Evolutionary conservation across 2,113 vertebrate genomes (phyloP), one percentile per base, ranked within the genome.

Genomic region (Alosa alosa): DNA sequence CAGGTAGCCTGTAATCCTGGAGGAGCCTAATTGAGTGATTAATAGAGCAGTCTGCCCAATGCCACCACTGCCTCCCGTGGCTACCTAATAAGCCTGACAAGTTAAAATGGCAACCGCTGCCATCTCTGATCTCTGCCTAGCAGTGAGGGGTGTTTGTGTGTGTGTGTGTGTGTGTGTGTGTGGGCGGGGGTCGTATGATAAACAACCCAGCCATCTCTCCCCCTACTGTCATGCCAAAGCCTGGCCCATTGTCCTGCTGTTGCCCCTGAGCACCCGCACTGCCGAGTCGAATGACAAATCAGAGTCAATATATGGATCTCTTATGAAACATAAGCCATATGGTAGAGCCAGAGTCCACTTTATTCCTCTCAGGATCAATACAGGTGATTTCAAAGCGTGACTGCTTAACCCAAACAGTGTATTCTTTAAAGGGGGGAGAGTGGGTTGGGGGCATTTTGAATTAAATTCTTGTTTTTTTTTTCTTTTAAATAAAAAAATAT

Each of bases 191-290:
- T 39, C 72, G 20, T 36, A 78, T 78, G 36, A 78, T 78, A 78
- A 78, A 39, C 25, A 78, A 78, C 31, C 72, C 31, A 31, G 13
- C 25, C 72, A 39, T 17, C 72, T 15, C 72, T 6, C 72, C 72
- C 25, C 72, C 36, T 31, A 78, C 25, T 78, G 31, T 39, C 72
- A 72, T 72, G 72, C 36, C 72, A 78, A 17, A 39, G 72, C 72
- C 72, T 78, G 11, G 31, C 72, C 17, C 72, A 78, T 78, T 78
- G 72, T 78, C 72, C 72, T 78, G 72, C 72, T 78, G 72, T 78
- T 78, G 72, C 36, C 31, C 55, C 36, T 78, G 72, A 78, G 72
- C 72, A 78, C 31, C 72, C 9, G 3, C 13, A 41, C 31, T 78
- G 72, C 36, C 18, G 31, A 39, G 72, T 36, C 13, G 25, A 36